These are phyloP conservation scores for Corythoichthys intestinalis DNA, from an alignment of 2,113 vertebrate species.

Conservation along the genomic window DNA sequence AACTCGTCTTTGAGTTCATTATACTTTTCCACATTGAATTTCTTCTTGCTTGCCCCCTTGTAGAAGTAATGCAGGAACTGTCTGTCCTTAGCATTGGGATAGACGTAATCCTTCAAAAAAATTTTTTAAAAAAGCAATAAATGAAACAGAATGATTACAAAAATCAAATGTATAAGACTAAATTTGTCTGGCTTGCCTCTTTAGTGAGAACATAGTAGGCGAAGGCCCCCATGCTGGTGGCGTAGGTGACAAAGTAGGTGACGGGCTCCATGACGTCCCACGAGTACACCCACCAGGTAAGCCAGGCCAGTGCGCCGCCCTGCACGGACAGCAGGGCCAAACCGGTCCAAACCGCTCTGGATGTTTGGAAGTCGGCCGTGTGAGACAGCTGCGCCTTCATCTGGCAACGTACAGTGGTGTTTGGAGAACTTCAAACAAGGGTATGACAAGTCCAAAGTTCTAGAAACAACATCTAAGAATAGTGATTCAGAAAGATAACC, in stretches of 20 bases:
- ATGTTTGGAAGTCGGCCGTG: slow-evolving; percentile 71
- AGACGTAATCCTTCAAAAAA: slow-evolving; percentile 81
- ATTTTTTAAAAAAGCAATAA: neutral
- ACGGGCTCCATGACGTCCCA: slow-evolving; percentile 98
- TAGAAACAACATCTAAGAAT: too few relatives aligned
- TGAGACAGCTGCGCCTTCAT: slow-evolving; percentile 73
- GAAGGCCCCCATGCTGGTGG: slow-evolving; percentile 85
- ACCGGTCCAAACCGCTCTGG: slow-evolving; percentile 78
- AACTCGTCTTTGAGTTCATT: slow-evolving; percentile 84
- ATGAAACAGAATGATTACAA: neutral
- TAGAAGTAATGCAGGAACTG: slow-evolving; percentile 88
- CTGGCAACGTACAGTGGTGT: slow-evolving; percentile 51
- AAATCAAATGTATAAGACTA: neutral
- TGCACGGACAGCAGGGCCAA: slow-evolving; percentile 86
- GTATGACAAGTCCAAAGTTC: too few relatives aligned
- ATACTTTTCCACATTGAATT: slow-evolving; percentile 82
- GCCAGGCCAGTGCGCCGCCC: slow-evolving; percentile 88
- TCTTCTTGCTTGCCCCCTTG: slow-evolving; percentile 72
- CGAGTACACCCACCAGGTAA: slow-evolving; percentile 97
- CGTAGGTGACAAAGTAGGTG: slow-evolving; percentile 90
- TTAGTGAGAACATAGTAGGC: slow-evolving; percentile 88
- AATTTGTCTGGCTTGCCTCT: slow-evolving; percentile 62
- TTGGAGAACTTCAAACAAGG: too few relatives aligned
- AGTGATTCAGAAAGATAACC: too few relatives aligned
- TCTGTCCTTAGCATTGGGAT: slow-evolving; percentile 77